These are phyloP conservation scores for Paracanthobrama guichenoti DNA, from an alignment of 2,113 vertebrate species.

Conservation along the genomic window DNA sequence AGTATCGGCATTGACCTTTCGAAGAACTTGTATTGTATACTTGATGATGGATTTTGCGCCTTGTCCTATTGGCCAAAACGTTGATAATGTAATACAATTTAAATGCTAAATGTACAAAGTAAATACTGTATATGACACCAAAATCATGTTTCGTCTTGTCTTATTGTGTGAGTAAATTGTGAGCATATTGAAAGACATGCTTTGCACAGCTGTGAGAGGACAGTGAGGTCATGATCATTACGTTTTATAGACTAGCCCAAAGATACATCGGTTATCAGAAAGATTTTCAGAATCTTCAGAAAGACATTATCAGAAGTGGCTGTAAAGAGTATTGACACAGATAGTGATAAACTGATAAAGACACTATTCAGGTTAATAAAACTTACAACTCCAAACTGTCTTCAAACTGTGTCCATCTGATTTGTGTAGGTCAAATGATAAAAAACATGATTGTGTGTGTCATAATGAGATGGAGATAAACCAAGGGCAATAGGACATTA, in stretches of 20 bases:
- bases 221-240: slow-evolving; percentile 26
- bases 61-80: not conserved
- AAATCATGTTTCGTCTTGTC: not conserved
- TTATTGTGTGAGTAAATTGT: not conserved
- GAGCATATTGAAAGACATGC: not conserved
- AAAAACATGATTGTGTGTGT: slow-evolving; percentile 3
- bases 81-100: not conserved
- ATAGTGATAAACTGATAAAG: not conserved
- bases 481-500: slow-evolving; percentile 4
- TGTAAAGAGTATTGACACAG: slow-evolving; percentile 37
- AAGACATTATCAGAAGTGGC: slow-evolving; percentile 24
- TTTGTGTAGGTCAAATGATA: slow-evolving; percentile 8
- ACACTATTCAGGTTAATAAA: not conserved
- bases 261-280: not conserved
- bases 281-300: slow-evolving; percentile 17
- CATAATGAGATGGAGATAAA: not conserved
- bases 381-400: not conserved
- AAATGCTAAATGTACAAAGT: not conserved
- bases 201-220: not conserved
- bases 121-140: not conserved
- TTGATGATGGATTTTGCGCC: not conserved
- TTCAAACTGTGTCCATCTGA: slow-evolving; percentile 7
- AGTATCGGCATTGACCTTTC: not conserved
- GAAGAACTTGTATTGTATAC: not conserved
- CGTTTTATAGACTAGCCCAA: not conserved